These are phyloP conservation scores for Drosophila cyrtoloma DNA, from an alignment of 2,888 invertebrate genomes.

Conservation along the genomic window DNA sequence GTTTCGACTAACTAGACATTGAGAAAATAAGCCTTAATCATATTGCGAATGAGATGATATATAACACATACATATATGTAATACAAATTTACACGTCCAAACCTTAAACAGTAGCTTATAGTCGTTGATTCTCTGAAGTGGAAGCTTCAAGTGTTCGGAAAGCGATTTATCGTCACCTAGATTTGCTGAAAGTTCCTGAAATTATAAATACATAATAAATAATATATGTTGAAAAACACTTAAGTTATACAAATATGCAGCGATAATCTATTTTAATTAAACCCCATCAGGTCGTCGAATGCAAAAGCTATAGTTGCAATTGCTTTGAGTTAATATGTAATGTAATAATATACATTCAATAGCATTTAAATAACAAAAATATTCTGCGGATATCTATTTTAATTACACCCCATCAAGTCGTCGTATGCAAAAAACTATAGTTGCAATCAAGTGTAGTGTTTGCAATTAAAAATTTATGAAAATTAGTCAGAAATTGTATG, in stretches of 20 bases:
- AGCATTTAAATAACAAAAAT: not conserved
- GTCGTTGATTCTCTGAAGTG: conserved; percentile 98
- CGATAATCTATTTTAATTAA: not conserved
- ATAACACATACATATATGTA: conserved; percentile 1
- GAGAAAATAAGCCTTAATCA: not conserved
- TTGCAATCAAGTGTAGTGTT: not conserved
- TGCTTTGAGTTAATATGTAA: not conserved
- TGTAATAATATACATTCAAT: not conserved
- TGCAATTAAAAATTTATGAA: not conserved
- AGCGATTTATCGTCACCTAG: conserved; percentile 95
- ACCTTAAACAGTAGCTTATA: conserved; percentile 98
- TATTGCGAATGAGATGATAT: conserved; percentile 10
- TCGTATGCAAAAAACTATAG: not conserved
- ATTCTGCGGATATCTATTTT: not conserved
- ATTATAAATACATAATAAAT: conserved; percentile 55
- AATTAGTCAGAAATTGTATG: not conserved
- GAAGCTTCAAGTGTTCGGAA: conserved; percentile 95
- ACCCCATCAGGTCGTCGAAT: not conserved
- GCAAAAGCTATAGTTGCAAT: not conserved
- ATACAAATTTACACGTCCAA: conserved; percentile 68
- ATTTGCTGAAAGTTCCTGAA: conserved; percentile 92
- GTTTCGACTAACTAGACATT: not conserved
- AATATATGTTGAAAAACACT: not conserved
- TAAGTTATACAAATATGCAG: not conserved
- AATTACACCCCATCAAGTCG: not conserved